Evolutionary conservation across 2,797 vertebrate genomes (phyloP).

Genomic region (Bradypodion ventrale): DNA sequence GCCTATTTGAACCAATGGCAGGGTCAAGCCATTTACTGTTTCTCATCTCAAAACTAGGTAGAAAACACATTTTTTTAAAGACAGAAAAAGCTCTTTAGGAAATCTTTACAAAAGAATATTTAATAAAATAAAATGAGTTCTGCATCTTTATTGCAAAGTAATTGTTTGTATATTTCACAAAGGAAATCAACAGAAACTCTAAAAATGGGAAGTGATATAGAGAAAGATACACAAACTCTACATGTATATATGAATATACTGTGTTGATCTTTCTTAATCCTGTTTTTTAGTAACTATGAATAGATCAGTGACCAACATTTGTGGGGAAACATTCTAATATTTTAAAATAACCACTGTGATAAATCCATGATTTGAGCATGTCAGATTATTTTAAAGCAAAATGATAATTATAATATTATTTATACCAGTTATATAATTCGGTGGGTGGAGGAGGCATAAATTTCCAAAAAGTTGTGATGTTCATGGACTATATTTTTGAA

Average conservation of each 20-base stretch:
- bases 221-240: slow-evolving; percentile 22
- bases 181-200: slow-evolving; percentile 7
- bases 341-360: background rate
- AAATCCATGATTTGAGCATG: background rate
- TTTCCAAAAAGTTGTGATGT: background rate
- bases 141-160: slow-evolving; percentile 21
- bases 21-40: slow-evolving; percentile 64
- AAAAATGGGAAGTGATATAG: slow-evolving; percentile 38
- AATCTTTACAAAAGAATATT: slow-evolving; percentile 28
- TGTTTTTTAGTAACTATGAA: slow-evolving; percentile 37
- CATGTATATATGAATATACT: too few relatives aligned
- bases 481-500: slow-evolving; percentile 20
- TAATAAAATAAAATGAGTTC: slow-evolving; percentile 47
- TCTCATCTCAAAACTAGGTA: slow-evolving; percentile 49
- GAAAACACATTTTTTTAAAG: slow-evolving; percentile 57
- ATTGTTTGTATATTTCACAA: slow-evolving; percentile 32
- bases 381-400: background rate
- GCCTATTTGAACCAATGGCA: slow-evolving; percentile 60
- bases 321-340: background rate
- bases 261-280: slow-evolving; percentile 17
- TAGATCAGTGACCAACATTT: slow-evolving; percentile 12
- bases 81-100: slow-evolving; percentile 32
- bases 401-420: background rate
- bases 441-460: background rate
- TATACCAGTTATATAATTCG: background rate